Evolutionary conservation across 2,888 invertebrate species (phyloP).

Genomic region (Parnassius smintheus): DNA sequence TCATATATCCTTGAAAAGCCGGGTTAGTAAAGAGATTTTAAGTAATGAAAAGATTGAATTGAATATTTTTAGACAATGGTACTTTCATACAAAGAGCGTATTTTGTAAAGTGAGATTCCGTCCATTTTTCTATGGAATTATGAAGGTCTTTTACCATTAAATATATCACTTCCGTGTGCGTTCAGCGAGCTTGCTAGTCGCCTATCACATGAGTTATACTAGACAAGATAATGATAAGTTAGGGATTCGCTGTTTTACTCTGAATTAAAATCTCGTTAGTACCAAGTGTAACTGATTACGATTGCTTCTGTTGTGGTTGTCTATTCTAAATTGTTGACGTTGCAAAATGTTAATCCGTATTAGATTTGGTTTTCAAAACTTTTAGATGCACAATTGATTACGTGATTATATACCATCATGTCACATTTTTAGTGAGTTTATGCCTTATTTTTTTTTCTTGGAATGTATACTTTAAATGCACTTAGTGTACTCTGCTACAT

Average conservation of each 20-base stretch:
- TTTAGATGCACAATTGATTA: no score
- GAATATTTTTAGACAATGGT: no score
- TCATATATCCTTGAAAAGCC: slow-evolving; percentile 11
- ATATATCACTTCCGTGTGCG: slow-evolving; percentile 30
- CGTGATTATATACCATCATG: no score
- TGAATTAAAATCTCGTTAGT: slow-evolving; percentile 76
- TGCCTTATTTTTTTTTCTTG: no score
- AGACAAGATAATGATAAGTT: slow-evolving; percentile 64
- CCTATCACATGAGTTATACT: slow-evolving; percentile 61
- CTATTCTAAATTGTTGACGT: slow-evolving; percentile 4
- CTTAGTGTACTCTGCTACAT: no score
- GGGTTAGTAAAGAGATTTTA: slow-evolving; percentile 5
- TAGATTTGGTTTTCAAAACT: no score
- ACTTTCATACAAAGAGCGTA: not conserved
- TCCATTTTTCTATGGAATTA: not conserved
- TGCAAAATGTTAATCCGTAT: no score
- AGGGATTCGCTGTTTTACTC: slow-evolving; percentile 51
- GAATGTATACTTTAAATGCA: no score
- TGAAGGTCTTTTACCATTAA: slow-evolving; percentile 25
- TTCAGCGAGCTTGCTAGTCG: slow-evolving; percentile 47
- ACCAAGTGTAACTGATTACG: slow-evolving; percentile 26
- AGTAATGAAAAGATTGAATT: slow-evolving; percentile 6
- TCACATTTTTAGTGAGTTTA: no score
- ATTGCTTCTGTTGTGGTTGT: slow-evolving; percentile 3
- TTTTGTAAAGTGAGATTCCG: not conserved